Conservation (phyloP, 2,888 invertebrate genomes). For the Microdon myrmicae region DNA sequence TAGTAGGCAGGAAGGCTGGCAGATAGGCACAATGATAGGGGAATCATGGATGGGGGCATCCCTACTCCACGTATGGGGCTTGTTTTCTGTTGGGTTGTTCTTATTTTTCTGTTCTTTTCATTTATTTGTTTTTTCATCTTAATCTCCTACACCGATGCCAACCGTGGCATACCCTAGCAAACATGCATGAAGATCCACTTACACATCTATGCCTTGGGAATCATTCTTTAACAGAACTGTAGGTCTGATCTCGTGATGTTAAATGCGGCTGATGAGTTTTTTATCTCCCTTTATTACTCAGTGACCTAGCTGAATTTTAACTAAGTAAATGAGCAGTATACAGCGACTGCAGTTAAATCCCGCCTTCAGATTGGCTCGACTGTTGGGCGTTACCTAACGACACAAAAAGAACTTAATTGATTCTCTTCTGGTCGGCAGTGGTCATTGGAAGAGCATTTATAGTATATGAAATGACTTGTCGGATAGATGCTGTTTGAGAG, state of each 20-base stretch:
- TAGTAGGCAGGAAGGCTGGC: constrained; percentile 34
- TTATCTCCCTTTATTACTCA: too few species aligned
- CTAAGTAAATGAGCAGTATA: constrained; percentile 20
- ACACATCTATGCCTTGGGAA: constrained; percentile 16
- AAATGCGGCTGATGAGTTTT: constrained; percentile 12
- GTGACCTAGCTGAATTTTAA: constrained; percentile 30
- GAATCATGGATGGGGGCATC: constrained; percentile 12
- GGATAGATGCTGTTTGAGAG: too few species aligned
- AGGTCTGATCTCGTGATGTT: constrained; percentile 25
- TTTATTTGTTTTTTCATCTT: constrained; percentile 34
- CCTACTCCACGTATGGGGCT: constrained; percentile 20
- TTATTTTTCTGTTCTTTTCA: too few species aligned
- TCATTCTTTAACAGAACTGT: constrained; percentile 24
- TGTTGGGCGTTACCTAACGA: constrained; percentile 25
- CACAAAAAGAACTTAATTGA: too few species aligned
- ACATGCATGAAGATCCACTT: too few species aligned
- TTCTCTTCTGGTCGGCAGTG: too few species aligned
- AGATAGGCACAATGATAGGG: constrained; percentile 18
- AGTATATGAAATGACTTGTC: too few species aligned
- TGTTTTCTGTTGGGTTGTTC: too few species aligned
- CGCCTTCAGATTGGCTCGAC: constrained; percentile 20
- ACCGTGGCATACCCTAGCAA: constrained; percentile 32
- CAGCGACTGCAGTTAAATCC: constrained; percentile 31
- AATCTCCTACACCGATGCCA: constrained; percentile 32
- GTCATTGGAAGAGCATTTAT: too few species aligned